A percentile compares a stretch with the other conserved stretches of the same genome.
Evolutionary conservation across 2,888 invertebrate species (phyloP).

Genomic region (Lepidochrysops patricia): DNA sequence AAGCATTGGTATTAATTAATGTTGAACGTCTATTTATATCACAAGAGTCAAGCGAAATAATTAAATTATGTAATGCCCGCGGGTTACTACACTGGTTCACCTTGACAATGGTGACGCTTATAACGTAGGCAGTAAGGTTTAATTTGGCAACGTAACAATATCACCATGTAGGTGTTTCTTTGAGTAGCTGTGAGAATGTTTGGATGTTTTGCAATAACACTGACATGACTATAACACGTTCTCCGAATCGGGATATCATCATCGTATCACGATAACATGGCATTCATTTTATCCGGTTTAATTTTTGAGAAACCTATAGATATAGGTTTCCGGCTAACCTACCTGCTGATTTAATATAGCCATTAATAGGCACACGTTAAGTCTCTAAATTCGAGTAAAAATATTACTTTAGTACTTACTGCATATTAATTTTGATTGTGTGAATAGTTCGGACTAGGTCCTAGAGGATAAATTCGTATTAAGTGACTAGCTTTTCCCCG

Average conservation of each 20-base stretch:
- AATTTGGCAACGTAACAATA: not conserved
- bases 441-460: no score
- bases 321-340: no score
- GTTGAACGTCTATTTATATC: conserved; percentile 7
- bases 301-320: no score
- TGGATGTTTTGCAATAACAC: not conserved
- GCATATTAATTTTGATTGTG: no score
- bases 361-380: no score
- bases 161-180: not conserved
- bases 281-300: not conserved
- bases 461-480: no score
- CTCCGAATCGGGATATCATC: not conserved
- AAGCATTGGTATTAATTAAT: conserved; percentile 2
- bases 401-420: no score
- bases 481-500: no score
- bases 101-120: conserved; percentile 11
- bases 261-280: not conserved
- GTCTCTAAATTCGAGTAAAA: no score
- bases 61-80: conserved; percentile 6
- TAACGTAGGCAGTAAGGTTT: not conserved
- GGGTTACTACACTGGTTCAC: conserved; percentile 10
- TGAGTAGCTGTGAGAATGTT: not conserved
- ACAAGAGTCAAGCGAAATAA: not conserved
- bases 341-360: no score
- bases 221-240: not conserved